Evolutionary conservation across 2,888 invertebrate species (phyloP).

Genomic region (Nymphalis polychloros): DNA sequence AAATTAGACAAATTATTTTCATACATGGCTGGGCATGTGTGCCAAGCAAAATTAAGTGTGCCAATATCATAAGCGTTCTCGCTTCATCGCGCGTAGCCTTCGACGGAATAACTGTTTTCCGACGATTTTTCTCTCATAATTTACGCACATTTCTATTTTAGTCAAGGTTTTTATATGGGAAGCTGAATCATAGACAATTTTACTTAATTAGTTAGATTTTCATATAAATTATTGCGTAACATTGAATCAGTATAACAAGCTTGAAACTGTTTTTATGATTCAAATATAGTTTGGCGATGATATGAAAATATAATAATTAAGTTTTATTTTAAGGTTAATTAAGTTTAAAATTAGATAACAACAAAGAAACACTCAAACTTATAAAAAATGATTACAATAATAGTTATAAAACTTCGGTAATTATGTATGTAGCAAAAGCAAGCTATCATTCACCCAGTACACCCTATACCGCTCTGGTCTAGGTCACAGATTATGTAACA

Average conservation of each 20-base stretch:
- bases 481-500: conserved; percentile 34
- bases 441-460: no score
- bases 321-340: no score
- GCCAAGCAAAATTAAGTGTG: conserved; percentile 78
- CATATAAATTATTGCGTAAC: no score
- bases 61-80: conserved; percentile 74
- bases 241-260: no score
- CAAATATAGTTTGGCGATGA: no score
- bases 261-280: no score
- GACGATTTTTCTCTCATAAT: conserved; percentile 72
- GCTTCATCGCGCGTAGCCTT: conserved; percentile 76
- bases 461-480: conserved; percentile 11
- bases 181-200: conserved; percentile 24
- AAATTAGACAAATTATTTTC: conserved; percentile 36
- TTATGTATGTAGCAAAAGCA: no score
- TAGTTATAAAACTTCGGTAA: no score
- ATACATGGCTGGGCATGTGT: conserved; percentile 68
- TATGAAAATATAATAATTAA: no score
- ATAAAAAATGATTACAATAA: no score
- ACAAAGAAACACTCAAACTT: no score
- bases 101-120: conserved; percentile 71
- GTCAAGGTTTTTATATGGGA: conserved; percentile 65
- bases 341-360: no score
- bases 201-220: neutral
- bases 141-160: conserved; percentile 65